Evolutionary conservation across 2,888 invertebrate species (phyloP).

Genomic region (Diadegma fenestrale): DNA sequence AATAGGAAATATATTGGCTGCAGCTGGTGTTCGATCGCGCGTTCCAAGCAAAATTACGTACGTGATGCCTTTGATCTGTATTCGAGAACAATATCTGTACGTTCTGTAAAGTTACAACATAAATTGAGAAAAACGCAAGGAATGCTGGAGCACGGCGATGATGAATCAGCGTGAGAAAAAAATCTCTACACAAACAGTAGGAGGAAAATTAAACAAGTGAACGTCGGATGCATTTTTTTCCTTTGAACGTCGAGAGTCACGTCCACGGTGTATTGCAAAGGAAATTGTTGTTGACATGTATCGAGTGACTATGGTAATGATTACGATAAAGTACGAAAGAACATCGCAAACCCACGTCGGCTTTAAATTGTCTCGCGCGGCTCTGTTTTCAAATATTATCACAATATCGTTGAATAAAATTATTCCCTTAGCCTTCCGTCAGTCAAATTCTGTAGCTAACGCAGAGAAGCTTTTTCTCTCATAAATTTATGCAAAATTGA

Average conservation of each 20-base stretch:
- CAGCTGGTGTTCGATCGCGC: constrained; percentile 57
- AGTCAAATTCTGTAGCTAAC: too few relatives aligned
- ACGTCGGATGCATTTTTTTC: constrained; percentile 22
- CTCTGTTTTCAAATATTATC: neutral
- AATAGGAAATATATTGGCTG: constrained; percentile 61
- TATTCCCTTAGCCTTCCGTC: too few relatives aligned
- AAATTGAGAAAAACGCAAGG: constrained; percentile 9
- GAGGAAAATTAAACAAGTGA: constrained; percentile 13
- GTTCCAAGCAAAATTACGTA: constrained; percentile 58
- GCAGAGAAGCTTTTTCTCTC: too few relatives aligned
- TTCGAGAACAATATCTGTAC: constrained; percentile 42
- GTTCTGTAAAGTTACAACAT: constrained; percentile 5
- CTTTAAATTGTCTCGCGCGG: neutral
- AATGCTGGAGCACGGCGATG: constrained; percentile 29
- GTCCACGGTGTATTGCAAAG: constrained; percentile 36
- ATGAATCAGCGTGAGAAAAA: constrained; percentile 50
- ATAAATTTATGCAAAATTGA: too few relatives aligned
- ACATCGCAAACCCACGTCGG: neutral
- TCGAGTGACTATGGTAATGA: constrained; percentile 5
- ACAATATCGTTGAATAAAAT: too few relatives aligned
- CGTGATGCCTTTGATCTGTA: constrained; percentile 64
- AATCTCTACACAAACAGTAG: constrained; percentile 28
- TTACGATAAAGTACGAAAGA: constrained; percentile 10
- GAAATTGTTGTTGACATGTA: constrained; percentile 48
- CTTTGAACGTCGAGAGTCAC: constrained; percentile 7